Evolutionary conservation across 2,888 invertebrate species (phyloP), one percentile per base, ranked within the genome.

Genomic region (Coleophora flavipennella): DNA sequence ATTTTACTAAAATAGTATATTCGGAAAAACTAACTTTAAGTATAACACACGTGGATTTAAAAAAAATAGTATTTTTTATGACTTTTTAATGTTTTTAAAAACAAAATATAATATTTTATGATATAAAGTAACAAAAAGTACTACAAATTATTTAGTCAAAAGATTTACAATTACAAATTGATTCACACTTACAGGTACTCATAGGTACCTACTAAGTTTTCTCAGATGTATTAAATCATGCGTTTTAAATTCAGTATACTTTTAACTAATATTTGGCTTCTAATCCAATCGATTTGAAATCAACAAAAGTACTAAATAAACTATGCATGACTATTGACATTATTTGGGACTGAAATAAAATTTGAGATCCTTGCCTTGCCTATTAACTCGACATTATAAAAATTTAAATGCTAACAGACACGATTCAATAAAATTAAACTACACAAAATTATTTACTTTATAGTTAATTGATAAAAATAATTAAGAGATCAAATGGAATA

Each of bases 211-310:
- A n/a, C n/a, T n/a, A 48, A 44, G 45, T 40, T 39, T 40, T 39
- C 46, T 44, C 51, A 44, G 41, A 40, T 36, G 14, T 13, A 40
- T 14, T 33, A 27, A 43, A 44, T 20, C 20, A 20, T 20, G 20
- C 6, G 3, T 4, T 20, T 20, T 20, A 11, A 29, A 50, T 46
- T 48, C 27, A 48, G n/a, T 57, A 57, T 55, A 63, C 57, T 69
- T 65, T 74, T 72, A 72, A 70, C 77, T 83, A 81, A 81, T 84
- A 79, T 83, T 84, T 83, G 81, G 83, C 59, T 63, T 74, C 67
- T 71, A 72, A 70, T 69, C 55, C 53, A 71, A 67, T 57, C 58
- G 54, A 57, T 59, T 67, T 58, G 57, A 52, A 62, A 63, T 50
- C 42, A 57, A 58, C 50, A 63, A 66, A 60, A 51, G 46, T 52